These are phyloP conservation scores for Pygocentrus nattereri DNA, from an alignment of 2,797 vertebrate genomes.

Conservation along the genomic window DNA sequence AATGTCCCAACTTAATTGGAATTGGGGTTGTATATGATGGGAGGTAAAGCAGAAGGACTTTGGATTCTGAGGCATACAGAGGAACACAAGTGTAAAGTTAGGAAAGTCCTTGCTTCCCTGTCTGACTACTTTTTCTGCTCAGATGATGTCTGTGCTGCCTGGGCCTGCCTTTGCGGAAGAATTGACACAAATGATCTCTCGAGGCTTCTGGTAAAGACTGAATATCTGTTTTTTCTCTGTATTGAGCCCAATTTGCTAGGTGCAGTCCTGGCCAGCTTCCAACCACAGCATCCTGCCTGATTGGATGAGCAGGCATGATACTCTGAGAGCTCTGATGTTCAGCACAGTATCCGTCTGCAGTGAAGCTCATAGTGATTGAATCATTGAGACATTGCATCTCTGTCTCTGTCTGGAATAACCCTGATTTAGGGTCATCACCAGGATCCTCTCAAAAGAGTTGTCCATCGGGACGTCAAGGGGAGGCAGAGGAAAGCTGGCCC, in stretches of 20 bases:
- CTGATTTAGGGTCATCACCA: slow-evolving; percentile 32
- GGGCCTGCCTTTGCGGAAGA: slow-evolving; percentile 44
- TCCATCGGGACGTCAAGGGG: slow-evolving; percentile 91
- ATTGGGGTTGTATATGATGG: too few species aligned
- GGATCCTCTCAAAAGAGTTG: slow-evolving; percentile 75
- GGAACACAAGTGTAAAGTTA: slow-evolving; percentile 71
- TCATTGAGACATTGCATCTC: slow-evolving; percentile 72
- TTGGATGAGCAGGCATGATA: slow-evolving; percentile 33
- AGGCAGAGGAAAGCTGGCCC: slow-evolving; percentile 88
- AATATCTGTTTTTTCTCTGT: slow-evolving; percentile 59
- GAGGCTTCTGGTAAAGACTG: slow-evolving; percentile 74
- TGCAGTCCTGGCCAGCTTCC: slow-evolving; percentile 38
- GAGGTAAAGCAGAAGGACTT: slow-evolving; percentile 62
- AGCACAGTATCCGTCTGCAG: slow-evolving; percentile 80
- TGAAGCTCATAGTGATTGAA: slow-evolving; percentile 80
- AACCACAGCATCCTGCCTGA: slow-evolving; percentile 51
- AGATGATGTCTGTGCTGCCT: slow-evolving; percentile 25
- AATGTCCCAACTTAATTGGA: too few species aligned
- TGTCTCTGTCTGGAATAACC: slow-evolving; percentile 57
- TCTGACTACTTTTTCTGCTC: slow-evolving; percentile 15
- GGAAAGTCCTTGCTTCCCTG: slow-evolving; percentile 61
- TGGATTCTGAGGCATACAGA: slow-evolving; percentile 66
- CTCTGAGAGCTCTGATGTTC: slow-evolving; percentile 74
- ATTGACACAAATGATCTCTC: slow-evolving; percentile 78
- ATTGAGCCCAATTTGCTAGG: slow-evolving; percentile 59